phyloP scores from a whole-genome alignment of 2,797 vertebrate genomes.

The Gadopsis marmoratus region DNA sequence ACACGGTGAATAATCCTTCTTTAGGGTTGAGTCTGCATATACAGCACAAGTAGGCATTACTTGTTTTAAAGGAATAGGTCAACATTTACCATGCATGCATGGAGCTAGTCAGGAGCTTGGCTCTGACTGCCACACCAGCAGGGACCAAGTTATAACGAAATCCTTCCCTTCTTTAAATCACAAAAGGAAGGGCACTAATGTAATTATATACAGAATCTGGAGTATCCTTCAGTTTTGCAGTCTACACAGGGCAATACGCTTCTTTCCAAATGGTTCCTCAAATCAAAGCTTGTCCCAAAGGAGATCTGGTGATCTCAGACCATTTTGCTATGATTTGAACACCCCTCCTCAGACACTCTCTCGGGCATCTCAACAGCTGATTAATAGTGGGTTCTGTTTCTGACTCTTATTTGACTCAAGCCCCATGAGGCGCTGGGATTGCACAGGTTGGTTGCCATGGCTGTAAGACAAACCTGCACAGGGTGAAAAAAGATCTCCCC shows the following conservation, averaged over 20 bases:
- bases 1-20: not conserved
- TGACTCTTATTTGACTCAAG: conserved; percentile 64
- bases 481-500: conserved; percentile 65
- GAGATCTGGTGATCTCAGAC: conserved; percentile 46
- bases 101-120: not conserved
- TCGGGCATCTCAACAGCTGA: conserved; percentile 67
- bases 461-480: conserved; percentile 74
- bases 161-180: not conserved
- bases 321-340: conserved; percentile 35
- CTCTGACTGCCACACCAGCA: conserved; percentile 6
- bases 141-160: conserved; percentile 10
- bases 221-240: conserved; percentile 6
- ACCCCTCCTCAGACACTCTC: conserved; percentile 38
- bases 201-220: conserved; percentile 15
- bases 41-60: not conserved
- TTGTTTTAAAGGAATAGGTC: not conserved
- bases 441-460: conserved; percentile 81
- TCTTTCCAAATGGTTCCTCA: conserved; percentile 34
- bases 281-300: conserved; percentile 47
- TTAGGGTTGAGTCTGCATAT: not conserved
- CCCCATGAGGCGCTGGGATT: conserved; percentile 60
- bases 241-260: not conserved
- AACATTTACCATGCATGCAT: not conserved
- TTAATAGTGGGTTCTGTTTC: conserved; percentile 48
- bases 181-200: not conserved